A percentile compares a stretch with the other conserved stretches of the same genome.
Evolutionary conservation across 2,113 vertebrate genomes (phyloP).

Genomic region (Callorhinus ursinus): DNA sequence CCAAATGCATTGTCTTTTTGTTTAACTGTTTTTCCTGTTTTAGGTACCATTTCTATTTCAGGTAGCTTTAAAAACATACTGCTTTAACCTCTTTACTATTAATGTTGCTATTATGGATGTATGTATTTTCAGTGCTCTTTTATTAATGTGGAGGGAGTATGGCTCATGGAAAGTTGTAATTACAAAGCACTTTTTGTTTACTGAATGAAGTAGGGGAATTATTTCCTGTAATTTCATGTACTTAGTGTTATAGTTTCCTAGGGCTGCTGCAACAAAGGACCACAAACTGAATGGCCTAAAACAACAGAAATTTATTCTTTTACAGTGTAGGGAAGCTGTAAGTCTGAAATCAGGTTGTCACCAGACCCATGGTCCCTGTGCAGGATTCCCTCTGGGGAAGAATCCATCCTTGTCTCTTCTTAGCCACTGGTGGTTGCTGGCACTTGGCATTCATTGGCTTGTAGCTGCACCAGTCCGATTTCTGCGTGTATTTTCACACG

Average conservation of each 20-base stretch:
- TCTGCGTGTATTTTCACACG: background rate
- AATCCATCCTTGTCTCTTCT: background rate
- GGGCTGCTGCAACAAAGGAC: background rate
- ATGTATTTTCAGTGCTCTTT: background rate
- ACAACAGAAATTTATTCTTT: background rate
- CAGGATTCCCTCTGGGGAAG: background rate
- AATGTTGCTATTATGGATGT: background rate
- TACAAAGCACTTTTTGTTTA: background rate
- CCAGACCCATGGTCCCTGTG: background rate
- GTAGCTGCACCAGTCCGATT: background rate
- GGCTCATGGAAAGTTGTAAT: background rate
- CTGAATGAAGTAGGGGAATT: background rate
- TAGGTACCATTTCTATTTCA: slow-evolving; percentile 3
- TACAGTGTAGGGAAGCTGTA: rapidly evolving
- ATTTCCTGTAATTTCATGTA: background rate
- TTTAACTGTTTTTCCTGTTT: background rate
- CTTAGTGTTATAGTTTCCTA: background rate
- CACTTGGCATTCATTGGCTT: background rate
- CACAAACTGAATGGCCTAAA: background rate
- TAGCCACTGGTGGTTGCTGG: background rate
- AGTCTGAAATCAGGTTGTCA: background rate
- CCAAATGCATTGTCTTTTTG: background rate
- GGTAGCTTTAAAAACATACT: background rate
- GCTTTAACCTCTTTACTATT: background rate
- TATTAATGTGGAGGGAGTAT: background rate